Evolutionary conservation across 2,797 vertebrate genomes (phyloP).

Genomic region (Amazonetta brasiliensis): DNA sequence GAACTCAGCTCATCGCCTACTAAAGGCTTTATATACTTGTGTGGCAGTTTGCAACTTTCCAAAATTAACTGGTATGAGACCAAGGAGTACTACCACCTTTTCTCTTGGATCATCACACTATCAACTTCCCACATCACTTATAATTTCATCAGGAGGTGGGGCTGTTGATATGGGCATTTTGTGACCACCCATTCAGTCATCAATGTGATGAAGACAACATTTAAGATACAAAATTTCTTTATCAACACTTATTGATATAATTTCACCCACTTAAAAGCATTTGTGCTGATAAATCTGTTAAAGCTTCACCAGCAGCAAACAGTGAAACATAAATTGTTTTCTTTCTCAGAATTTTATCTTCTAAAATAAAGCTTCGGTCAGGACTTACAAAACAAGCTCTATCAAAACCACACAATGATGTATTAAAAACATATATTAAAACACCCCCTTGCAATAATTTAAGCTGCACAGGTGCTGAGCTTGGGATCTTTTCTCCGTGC

Average conservation of each 20-base stretch:
- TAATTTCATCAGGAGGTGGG: neutral
- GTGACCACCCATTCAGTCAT: neutral
- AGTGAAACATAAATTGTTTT: neutral
- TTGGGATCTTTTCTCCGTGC: neutral
- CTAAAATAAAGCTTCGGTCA: neutral
- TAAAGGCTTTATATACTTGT: neutral
- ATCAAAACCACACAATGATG: accelerated
- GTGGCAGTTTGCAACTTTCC: neutral
- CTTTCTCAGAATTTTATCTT: neutral
- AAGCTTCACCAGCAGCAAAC: neutral
- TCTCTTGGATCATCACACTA: neutral
- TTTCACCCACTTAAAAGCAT: neutral
- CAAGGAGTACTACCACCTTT: neutral
- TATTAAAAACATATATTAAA: neutral
- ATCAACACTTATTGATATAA: neutral
- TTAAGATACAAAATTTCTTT: neutral
- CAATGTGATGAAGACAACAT: accelerated
- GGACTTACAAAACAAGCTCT: neutral
- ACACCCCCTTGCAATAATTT: neutral
- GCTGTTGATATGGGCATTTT: neutral
- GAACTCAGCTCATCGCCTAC: accelerated
- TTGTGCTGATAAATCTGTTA: neutral
- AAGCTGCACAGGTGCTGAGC: neutral
- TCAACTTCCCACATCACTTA: neutral
- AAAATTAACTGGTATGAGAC: neutral